Evolutionary conservation across 2,797 vertebrate species (phyloP), one percentile per base, ranked within the genome.

Genomic region (Phataginus tricuspis): DNA sequence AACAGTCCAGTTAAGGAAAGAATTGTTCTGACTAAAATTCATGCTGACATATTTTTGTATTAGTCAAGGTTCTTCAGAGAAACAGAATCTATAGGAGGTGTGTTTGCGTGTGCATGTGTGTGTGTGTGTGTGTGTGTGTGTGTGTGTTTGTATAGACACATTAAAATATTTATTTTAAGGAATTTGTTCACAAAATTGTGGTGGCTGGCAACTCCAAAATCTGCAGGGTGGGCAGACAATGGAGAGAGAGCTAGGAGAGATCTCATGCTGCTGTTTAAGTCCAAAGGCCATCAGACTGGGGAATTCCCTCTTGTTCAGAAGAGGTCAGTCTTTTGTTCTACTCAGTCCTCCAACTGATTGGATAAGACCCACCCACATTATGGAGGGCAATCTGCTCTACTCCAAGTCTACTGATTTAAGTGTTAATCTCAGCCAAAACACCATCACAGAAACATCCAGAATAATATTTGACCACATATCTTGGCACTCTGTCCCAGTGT

Each of bases 51-150:
- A 66, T 74, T 51, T 77, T 23, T 82, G 3, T 71, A 49, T 90
- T 96, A 86, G 51, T 87, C 37, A 45, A 37, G 16, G 21, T 53
- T 74, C 85, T 93, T 53, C 75, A 93, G 69, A 95, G 39, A 74
- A 79, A 86, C 8, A 19, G n/a, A 90, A 45, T 31, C 42, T 61
- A 39, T 23, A 79, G 45, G 21, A 19, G 53, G 7, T 21, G 9
- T 10, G 7, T 37, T 31, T 4, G 21, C n/a, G 7, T 55, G 14
- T 12, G 29, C 42, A 2, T 13, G 1, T 29, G 2, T 42, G 11
- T 29, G 18, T 51, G 37, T 29, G 2, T 42, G 11, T 29, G 18
- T 51, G 37, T 45, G 42, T 45, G 37, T 39, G 45, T 45, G 45
- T 45, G 45, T 45, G 45, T 12, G 45, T 45, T 45, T 45, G 59